phyloP scores from a whole-genome alignment of 2,113 vertebrate genomes.

The Cacatua alba region DNA sequence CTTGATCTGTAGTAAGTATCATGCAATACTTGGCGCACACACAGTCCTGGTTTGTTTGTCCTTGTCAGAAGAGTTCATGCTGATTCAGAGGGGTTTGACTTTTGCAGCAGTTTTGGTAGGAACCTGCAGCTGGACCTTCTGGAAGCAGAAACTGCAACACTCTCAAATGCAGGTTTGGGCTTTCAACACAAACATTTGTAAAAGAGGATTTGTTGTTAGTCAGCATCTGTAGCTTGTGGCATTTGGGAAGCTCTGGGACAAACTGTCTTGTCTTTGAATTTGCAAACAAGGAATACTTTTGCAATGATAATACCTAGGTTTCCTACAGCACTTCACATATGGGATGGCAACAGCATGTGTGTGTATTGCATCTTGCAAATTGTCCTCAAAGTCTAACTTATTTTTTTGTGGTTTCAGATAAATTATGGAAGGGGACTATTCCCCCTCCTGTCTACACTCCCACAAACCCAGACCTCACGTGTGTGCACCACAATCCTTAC shows the following conservation, averaged over 20 bases:
- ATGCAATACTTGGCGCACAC: neutral
- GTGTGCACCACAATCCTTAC: neutral
- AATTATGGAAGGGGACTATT: neutral
- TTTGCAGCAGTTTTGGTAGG: constrained; percentile 17
- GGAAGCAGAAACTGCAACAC: neutral
- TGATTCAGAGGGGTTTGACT: constrained; percentile 1
- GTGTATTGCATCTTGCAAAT: neutral
- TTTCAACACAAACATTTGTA: neutral
- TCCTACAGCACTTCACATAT: neutral
- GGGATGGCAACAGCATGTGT: neutral
- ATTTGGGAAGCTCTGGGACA: neutral
- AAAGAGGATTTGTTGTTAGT: neutral
- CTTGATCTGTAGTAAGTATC: constrained; percentile 95
- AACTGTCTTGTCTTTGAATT: neutral
- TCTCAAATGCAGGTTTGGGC: neutral
- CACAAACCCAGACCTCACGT: neutral
- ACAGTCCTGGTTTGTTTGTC: neutral
- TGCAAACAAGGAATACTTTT: neutral
- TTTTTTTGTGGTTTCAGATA: neutral
- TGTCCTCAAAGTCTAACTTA: neutral
- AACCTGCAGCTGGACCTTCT: constrained; percentile 5
- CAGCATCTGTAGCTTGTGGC: neutral
- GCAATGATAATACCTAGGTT: neutral
- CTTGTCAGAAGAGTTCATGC: neutral
- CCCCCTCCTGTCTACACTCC: neutral